These are phyloP conservation scores for Trachelus tabidus DNA, from an alignment of 2,888 invertebrate genomes.

Conservation along the genomic window DNA sequence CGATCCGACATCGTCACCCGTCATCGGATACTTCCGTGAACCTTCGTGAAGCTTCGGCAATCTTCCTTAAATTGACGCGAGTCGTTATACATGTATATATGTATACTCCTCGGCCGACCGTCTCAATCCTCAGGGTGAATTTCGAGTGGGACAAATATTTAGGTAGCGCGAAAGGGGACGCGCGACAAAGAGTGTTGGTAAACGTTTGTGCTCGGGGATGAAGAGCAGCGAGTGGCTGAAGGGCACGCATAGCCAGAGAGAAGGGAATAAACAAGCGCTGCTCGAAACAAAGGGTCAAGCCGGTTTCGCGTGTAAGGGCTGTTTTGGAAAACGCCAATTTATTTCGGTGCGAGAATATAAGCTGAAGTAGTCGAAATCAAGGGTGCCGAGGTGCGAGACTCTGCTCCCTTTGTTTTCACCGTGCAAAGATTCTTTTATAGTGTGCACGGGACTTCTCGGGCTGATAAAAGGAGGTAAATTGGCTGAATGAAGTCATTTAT, in stretches of 20 bases:
- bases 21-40: background rate
- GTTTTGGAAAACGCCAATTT: constrained; percentile 53
- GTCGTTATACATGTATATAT: background rate
- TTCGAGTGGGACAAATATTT: background rate
- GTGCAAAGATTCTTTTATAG: background rate
- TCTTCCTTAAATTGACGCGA: background rate
- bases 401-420: background rate
- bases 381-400: background rate
- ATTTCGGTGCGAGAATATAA: constrained; percentile 7
- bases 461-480: background rate
- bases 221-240: background rate
- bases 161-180: background rate
- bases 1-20: background rate
- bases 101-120: background rate
- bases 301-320: constrained; percentile 11
- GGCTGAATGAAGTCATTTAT: too few relatives aligned
- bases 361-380: background rate
- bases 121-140: background rate
- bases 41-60: background rate
- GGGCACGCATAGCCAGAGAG: background rate
- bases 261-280: background rate
- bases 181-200: background rate
- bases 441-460: background rate
- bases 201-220: background rate
- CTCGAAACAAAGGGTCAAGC: constrained; percentile 1